These are phyloP conservation scores for Notamacropus eugenii DNA, from an alignment of 2,797 vertebrate genomes.

Conservation along the genomic window DNA sequence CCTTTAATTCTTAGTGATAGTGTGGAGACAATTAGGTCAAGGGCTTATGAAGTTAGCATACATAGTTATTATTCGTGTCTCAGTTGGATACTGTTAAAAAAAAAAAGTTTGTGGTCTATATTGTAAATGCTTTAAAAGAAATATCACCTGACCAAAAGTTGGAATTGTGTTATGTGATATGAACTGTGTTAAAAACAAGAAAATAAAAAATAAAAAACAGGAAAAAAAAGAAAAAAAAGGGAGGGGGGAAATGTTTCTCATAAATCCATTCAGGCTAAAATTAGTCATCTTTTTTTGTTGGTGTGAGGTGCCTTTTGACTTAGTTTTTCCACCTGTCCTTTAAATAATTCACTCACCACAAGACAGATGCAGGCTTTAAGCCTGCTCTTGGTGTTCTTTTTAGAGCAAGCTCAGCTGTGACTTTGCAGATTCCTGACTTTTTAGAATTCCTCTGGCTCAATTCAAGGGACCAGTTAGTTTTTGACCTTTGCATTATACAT, in stretches of 20 bases:
- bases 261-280: neutral
- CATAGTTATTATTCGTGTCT: no score
- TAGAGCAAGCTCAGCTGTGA: neutral
- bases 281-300: constrained; percentile 36
- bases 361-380: neutral
- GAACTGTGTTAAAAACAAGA: no score
- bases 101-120: no score
- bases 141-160: no score
- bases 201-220: no score
- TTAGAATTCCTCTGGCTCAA: neutral
- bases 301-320: neutral
- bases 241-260: neutral
- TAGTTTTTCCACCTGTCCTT: neutral
- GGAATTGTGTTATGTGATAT: no score
- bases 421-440: neutral
- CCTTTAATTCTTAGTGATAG: no score
- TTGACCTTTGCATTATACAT: neutral
- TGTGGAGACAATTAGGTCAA: no score
- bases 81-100: no score
- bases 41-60: no score
- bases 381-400: neutral
- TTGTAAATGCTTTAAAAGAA: no score
- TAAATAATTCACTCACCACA: neutral
- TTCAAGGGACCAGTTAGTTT: neutral
- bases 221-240: no score